Conservation (phyloP, 2,797 vertebrate genomes). For the Argyrosomus regius region DNA sequence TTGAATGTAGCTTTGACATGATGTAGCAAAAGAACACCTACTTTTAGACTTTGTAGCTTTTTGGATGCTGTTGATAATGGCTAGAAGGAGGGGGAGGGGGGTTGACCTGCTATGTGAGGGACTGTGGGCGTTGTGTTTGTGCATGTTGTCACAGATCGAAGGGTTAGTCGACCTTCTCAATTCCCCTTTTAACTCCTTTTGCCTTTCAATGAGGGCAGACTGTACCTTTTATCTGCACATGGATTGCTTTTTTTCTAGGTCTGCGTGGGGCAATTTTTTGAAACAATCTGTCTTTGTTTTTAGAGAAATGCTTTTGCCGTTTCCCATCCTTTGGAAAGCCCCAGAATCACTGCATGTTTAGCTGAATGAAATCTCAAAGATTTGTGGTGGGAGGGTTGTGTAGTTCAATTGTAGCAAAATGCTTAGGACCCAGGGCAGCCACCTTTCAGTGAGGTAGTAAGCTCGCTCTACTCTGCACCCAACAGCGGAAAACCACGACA, state of each 20-base stretch:
- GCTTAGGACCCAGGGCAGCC: constrained; percentile 75
- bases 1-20: constrained; percentile 89
- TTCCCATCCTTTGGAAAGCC: constrained; percentile 67
- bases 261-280: constrained; percentile 66
- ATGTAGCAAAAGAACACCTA: constrained; percentile 87
- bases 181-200: constrained; percentile 66
- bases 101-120: constrained; percentile 76
- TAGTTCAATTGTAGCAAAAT: constrained; percentile 73
- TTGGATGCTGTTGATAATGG: constrained; percentile 82
- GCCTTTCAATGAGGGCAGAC: constrained; percentile 72
- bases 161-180: constrained; percentile 81
- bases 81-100: constrained; percentile 56
- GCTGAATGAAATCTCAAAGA: constrained; percentile 83
- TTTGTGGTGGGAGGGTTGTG: constrained; percentile 76
- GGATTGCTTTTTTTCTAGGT: constrained; percentile 75
- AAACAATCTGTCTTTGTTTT: constrained; percentile 69
- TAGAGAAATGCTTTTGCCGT: constrained; percentile 73
- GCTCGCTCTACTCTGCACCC: constrained; percentile 63
- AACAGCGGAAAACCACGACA: constrained; percentile 70
- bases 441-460: constrained; percentile 63
- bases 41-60: constrained; percentile 86
- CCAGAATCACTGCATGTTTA: constrained; percentile 82
- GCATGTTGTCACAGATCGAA: constrained; percentile 87
- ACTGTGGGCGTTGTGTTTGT: constrained; percentile 81
- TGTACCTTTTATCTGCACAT: constrained; percentile 79